Evolutionary conservation across 2,113 vertebrate species (phyloP).

Genomic region (Beaufortia kweichowensis): DNA sequence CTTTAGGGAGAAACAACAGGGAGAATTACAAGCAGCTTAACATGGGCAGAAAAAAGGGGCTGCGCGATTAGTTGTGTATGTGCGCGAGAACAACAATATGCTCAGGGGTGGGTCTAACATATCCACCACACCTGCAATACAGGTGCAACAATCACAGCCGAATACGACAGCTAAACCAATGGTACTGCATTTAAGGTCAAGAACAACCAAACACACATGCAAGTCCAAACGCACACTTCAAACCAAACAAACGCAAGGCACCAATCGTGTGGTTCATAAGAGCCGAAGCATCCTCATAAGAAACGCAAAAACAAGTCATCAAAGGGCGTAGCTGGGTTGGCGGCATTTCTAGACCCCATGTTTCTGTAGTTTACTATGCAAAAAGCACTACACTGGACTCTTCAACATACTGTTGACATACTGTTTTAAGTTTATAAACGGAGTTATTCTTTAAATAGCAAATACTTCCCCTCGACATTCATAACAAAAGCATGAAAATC

Average conservation of each 20-base stretch:
- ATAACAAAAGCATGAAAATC: no score
- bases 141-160: neutral
- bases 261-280: slow-evolving; percentile 8
- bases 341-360: neutral
- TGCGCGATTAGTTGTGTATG: neutral
- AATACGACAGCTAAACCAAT: neutral
- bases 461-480: no score
- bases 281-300: neutral
- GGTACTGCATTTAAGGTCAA: neutral
- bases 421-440: neutral
- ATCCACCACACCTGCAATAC: slow-evolving; percentile 8
- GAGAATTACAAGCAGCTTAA: slow-evolving; percentile 66
- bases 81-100: neutral
- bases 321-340: neutral
- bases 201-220: slow-evolving; percentile 32
- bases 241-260: slow-evolving; percentile 10
- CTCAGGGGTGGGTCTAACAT: neutral
- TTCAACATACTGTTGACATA: neutral
- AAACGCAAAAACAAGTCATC: neutral
- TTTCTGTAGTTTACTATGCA: no score
- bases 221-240: slow-evolving; percentile 34
- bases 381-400: neutral
- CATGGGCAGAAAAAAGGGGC: slow-evolving; percentile 28
- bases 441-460: neutral
- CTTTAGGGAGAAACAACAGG: slow-evolving; percentile 75